Evolutionary conservation across 2,888 invertebrate genomes (phyloP).

Genomic region (Hyppa rectilinea): DNA sequence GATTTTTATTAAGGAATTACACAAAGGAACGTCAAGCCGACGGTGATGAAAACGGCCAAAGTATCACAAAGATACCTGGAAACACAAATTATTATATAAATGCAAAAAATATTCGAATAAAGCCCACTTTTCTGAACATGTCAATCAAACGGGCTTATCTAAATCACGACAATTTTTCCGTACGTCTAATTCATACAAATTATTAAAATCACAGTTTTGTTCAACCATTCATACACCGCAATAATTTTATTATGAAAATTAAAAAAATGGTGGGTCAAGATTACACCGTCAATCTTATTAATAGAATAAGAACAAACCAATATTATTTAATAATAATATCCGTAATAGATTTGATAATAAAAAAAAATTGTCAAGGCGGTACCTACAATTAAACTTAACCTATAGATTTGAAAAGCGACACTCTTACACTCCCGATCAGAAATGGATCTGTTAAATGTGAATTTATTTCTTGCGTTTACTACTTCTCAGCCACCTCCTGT

Average conservation of each 20-base stretch:
- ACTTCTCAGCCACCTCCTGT: conserved; percentile 80
- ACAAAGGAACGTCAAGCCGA: conserved; percentile 63
- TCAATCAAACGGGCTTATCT: conserved; percentile 21
- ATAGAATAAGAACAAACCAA: conserved; percentile 35
- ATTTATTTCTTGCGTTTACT: conserved; percentile 76
- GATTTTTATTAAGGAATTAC: conserved; percentile 65
- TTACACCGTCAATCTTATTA: conserved; percentile 51
- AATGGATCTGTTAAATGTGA: conserved; percentile 7
- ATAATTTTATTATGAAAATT: conserved; percentile 35
- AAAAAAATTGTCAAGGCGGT: conserved; percentile 55
- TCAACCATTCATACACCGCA: conserved; percentile 54
- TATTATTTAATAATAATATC: conserved; percentile 37
- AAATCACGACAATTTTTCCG: conserved; percentile 35
- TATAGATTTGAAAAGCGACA: conserved; percentile 60
- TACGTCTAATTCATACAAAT: conserved; percentile 52
- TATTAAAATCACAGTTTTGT: conserved; percentile 67
- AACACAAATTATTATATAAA: conserved; percentile 56
- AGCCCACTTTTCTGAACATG: conserved; percentile 34
- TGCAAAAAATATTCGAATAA: conserved; percentile 63
- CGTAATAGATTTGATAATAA: conserved; percentile 31
- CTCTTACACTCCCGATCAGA: conserved; percentile 37
- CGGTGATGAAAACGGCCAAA: conserved; percentile 46
- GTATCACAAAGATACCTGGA: conserved; percentile 47
- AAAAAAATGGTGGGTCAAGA: conserved; percentile 59
- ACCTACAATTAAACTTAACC: conserved; percentile 63